Evolutionary conservation across 2,113 vertebrate species (phyloP).

Genomic region (rat (Rattus norvegicus)): DNA sequence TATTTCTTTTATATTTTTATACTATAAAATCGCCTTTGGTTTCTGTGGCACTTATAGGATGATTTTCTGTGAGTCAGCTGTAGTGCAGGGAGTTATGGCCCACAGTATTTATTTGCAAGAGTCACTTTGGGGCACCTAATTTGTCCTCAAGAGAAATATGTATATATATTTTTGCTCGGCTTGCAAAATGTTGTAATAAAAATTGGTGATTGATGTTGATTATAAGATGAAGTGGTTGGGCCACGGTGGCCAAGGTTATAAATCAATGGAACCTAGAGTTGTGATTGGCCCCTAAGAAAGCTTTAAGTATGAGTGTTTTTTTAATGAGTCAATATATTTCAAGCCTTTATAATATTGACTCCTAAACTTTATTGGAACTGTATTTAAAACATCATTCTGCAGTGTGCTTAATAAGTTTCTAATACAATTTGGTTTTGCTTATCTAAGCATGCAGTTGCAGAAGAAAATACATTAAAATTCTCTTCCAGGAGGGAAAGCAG

Average conservation of each 20-base stretch:
- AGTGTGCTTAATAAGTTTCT: conserved; percentile 45
- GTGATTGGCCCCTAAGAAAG: conserved; percentile 88
- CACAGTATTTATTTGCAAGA: conserved; percentile 81
- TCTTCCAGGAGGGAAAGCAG: conserved; percentile 15
- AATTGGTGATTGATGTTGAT: conserved; percentile 86
- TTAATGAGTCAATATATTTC: conserved; percentile 83
- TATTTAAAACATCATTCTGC: conserved; percentile 80
- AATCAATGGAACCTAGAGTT: conserved; percentile 82
- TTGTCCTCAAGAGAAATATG: conserved; percentile 81
- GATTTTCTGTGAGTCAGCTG: conserved; percentile 66
- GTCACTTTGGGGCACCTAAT: conserved; percentile 81
- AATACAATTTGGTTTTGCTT: conserved; percentile 66
- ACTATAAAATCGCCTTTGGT: conserved; percentile 64
- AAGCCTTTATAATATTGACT: conserved; percentile 62
- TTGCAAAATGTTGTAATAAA: conserved; percentile 87
- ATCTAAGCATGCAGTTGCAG: conserved; percentile 51
- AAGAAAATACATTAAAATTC: conserved; percentile 53
- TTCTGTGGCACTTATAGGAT: conserved; percentile 62
- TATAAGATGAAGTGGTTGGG: conserved; percentile 87
- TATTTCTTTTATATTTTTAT: conserved; percentile 50
- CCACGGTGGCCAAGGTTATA: conserved; percentile 80
- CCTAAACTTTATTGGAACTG: conserved; percentile 74
- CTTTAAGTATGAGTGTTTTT: conserved; percentile 80
- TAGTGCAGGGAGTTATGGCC: conserved; percentile 60
- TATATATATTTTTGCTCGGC: conserved; percentile 80